Conservation (phyloP, 2,113 vertebrate genomes). For the Zosterops japonicus region DNA sequence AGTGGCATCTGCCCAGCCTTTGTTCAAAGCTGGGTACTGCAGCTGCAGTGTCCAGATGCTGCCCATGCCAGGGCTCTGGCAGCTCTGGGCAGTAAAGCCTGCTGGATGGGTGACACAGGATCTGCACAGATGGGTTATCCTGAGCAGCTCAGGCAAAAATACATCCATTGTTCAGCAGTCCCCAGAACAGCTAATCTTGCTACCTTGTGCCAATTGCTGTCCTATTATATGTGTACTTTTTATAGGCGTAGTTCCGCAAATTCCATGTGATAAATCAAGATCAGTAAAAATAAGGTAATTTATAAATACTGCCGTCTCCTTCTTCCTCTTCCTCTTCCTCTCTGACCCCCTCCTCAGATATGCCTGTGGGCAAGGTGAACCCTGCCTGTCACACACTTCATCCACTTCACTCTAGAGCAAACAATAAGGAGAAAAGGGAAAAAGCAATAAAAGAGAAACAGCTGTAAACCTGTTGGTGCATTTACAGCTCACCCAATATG, state of each 20-base stretch:
- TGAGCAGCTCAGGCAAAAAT: neutral
- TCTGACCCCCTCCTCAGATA: neutral
- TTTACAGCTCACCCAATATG: neutral
- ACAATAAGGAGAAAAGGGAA: neutral
- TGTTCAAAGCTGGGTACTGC: rapidly evolving
- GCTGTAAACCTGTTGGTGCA: neutral
- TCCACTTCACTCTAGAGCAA: neutral
- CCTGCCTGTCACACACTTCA: neutral
- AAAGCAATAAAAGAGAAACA: neutral
- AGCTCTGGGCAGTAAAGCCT: neutral
- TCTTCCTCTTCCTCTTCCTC: neutral
- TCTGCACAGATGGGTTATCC: neutral
- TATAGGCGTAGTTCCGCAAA: rapidly evolving
- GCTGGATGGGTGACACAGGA: neutral
- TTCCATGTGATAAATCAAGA: neutral
- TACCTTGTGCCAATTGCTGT: neutral
- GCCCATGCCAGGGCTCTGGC: rapidly evolving
- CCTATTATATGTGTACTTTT: neutral
- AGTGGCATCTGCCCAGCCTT: neutral
- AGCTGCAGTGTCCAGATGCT: neutral
- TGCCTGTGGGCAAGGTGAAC: neutral
- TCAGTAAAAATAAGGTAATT: neutral
- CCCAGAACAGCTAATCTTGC: neutral
- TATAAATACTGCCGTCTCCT: neutral
- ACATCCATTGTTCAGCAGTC: neutral